Percentiles rank a stretch among this genome's conserved stretches.
Evolutionary conservation across 53 echinoderm and acorn worm species (phyloP).

Genomic region (Mesocentrotus franciscanus): DNA sequence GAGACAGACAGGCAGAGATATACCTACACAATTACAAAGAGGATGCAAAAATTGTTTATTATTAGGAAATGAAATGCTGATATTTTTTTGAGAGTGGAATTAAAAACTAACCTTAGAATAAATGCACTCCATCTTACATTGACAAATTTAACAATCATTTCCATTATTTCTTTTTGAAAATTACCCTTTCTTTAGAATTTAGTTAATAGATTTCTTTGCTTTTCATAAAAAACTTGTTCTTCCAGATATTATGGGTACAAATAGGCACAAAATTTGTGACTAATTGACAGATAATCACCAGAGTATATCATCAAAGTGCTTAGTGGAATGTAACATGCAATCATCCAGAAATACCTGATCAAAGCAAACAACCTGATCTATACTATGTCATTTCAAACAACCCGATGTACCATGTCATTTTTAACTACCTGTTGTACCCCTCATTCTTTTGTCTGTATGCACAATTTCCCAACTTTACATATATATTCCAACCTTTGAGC

Average conservation of each 20-base stretch:
- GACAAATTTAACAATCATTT: neutral
- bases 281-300: neutral
- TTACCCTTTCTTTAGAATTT: neutral
- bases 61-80: neutral
- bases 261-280: neutral
- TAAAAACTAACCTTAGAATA: neutral
- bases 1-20: neutral
- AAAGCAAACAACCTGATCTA: neutral
- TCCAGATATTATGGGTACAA: neutral
- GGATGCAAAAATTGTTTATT: neutral
- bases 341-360: slow-evolving; percentile 1
- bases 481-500: neutral
- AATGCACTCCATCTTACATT: neutral
- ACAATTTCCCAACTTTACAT: neutral
- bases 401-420: neutral
- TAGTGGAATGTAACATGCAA: neutral
- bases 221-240: neutral
- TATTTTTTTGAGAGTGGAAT: neutral
- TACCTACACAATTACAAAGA: no score
- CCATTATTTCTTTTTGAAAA: neutral
- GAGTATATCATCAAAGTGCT: neutral
- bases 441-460: neutral
- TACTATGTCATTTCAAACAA: neutral
- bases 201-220: neutral
- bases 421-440: neutral